A percentile compares a stretch with the other conserved stretches of the same genome.
Evolutionary conservation across 92 coral and sea anemone genomes (phyloP).

Genomic region (Paragorgia papillata): DNA sequence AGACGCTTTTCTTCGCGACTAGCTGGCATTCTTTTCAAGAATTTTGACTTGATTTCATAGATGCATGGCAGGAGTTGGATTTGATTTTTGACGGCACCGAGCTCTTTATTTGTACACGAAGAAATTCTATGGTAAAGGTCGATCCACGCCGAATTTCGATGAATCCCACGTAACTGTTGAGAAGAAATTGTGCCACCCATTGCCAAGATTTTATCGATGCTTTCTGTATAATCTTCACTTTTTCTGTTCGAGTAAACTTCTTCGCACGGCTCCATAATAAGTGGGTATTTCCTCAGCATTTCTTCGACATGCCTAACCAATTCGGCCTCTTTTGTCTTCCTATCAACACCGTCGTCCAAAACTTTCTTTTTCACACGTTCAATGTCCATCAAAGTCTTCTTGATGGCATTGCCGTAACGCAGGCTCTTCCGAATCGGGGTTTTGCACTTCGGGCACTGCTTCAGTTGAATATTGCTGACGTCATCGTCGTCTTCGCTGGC

Average conservation of each 20-base stretch:
- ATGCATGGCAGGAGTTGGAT: constrained; percentile 59
- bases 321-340: constrained; percentile 7
- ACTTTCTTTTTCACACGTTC: constrained; percentile 65
- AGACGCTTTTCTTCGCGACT: constrained; percentile 7
- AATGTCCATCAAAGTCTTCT: constrained; percentile 65
- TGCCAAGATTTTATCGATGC: no score
- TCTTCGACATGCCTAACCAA: constrained; percentile 9
- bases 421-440: constrained; percentile 75
- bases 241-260: background rate
- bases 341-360: constrained; percentile 50
- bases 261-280: background rate
- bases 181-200: no score
- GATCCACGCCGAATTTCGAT: constrained; percentile 26
- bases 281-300: constrained; percentile 37
- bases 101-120: constrained; percentile 60
- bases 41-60: constrained; percentile 58
- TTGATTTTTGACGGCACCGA: constrained; percentile 65
- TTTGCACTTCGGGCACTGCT: constrained; percentile 78
- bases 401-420: constrained; percentile 82
- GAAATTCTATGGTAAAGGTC: constrained; percentile 56
- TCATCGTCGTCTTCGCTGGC: constrained; percentile 38
- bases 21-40: constrained; percentile 35
- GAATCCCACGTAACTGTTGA: background rate
- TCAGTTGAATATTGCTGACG: constrained; percentile 58
- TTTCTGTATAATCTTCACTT: background rate